Conservation (phyloP, 2,888 invertebrate genomes). For the Prenolepis imparis region DNA sequence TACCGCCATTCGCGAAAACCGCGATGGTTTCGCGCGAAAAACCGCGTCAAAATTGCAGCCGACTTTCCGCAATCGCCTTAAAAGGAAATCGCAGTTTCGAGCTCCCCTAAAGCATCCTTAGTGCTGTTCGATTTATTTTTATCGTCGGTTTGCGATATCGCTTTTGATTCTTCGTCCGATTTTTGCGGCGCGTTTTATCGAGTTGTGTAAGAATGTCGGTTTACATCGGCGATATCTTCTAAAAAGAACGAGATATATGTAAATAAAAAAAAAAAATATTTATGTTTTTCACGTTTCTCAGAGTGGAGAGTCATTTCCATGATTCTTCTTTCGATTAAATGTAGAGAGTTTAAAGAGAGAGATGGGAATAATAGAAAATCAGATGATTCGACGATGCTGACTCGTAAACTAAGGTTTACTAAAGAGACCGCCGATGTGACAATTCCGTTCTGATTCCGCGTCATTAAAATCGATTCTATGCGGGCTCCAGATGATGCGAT, state of each 20-base stretch:
- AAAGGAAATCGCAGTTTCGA: constrained; percentile 56
- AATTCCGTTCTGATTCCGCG: neutral
- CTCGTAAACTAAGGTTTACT: neutral
- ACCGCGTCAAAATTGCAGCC: constrained; percentile 40
- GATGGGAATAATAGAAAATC: neutral
- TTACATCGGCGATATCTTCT: neutral
- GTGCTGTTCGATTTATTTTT: constrained; percentile 24
- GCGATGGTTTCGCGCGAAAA: constrained; percentile 26
- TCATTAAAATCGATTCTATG: neutral
- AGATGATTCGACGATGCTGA: neutral
- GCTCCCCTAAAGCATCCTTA: neutral
- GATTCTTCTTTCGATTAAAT: neutral
- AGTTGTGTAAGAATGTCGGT: neutral
- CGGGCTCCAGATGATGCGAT: neutral
- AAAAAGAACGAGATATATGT: neutral
- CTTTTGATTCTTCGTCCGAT: neutral
- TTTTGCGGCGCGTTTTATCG: neutral
- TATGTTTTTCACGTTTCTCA: neutral
- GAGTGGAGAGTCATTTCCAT: neutral
- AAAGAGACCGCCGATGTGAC: neutral
- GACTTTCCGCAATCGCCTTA: constrained; percentile 42
- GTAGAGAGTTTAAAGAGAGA: neutral
- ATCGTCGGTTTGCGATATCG: neutral
- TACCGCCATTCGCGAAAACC: constrained; percentile 31
- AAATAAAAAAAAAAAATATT: neutral